Conservation (phyloP, 35 echinoderm and acorn worm species). For the Apostichopus parvimensis region DNA sequence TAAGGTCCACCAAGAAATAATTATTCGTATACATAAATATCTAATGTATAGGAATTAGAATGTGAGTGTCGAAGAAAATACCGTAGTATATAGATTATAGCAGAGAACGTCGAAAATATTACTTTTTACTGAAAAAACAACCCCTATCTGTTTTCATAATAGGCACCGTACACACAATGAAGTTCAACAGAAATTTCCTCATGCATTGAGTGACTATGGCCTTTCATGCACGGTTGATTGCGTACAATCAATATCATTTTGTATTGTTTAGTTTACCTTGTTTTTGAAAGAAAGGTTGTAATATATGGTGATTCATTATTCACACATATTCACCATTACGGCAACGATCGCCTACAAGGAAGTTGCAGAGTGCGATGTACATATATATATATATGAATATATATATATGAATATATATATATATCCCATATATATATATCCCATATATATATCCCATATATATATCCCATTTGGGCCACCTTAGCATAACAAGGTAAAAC, state of each 20-base stretch:
- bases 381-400: not conserved
- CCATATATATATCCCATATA: no score
- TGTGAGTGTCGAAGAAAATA: no score
- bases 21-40: no score
- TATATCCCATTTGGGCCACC: no score
- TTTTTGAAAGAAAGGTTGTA: not conserved
- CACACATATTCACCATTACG: not conserved
- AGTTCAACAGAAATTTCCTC: not conserved
- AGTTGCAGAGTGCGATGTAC: not conserved
- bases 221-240: not conserved
- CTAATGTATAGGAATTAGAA: no score
- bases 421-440: not conserved
- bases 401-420: not conserved
- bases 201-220: not conserved
- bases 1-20: no score
- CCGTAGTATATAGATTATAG: no score
- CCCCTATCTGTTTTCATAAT: not conserved
- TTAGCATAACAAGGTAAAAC: no score
- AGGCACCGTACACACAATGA: not conserved
- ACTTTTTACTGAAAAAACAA: no score
- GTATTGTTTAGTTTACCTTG: not conserved
- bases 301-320: not conserved
- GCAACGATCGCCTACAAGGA: not conserved
- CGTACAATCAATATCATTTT: not conserved
- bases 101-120: no score